Conservation (phyloP, 2,113 vertebrate genomes). For the Aleadryas rufinucha region DNA sequence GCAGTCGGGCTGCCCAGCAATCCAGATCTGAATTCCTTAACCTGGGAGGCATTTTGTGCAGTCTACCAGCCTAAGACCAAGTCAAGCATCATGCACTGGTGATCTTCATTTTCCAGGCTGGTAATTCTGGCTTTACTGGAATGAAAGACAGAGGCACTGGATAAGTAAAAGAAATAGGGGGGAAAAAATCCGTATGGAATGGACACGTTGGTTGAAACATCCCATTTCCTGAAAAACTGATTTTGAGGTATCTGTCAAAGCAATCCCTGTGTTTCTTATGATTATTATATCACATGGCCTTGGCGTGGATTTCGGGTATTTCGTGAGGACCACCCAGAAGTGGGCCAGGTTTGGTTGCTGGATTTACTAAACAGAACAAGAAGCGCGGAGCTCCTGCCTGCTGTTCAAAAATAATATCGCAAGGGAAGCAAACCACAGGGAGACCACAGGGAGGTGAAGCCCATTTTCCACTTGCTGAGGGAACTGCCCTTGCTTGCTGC, state of each 20-base stretch:
- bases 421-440: constrained; percentile 66
- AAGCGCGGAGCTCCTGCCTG: constrained; percentile 19
- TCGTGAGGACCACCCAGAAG: constrained; percentile 56
- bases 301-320: constrained; percentile 9
- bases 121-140: neutral
- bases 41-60: constrained; percentile 12
- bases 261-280: constrained; percentile 15
- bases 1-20: neutral
- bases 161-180: neutral
- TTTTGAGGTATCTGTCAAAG: constrained; percentile 54
- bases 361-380: constrained; percentile 61
- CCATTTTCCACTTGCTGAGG: constrained; percentile 62
- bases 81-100: neutral
- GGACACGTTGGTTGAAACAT: constrained; percentile 6
- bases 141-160: neutral
- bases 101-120: constrained; percentile 2
- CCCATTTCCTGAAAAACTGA: constrained; percentile 49
- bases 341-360: constrained; percentile 49
- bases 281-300: constrained; percentile 37
- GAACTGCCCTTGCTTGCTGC: constrained; percentile 29
- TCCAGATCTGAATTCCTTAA: constrained; percentile 22
- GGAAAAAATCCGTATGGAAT: neutral
- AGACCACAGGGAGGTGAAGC: constrained; percentile 65
- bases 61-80: neutral
- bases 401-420: constrained; percentile 69